Evolutionary conservation across 1,140 invertebrate species (phyloP), one percentile per base, ranked within the genome.

Genomic region (Pseudomyrmex sp.): DNA sequence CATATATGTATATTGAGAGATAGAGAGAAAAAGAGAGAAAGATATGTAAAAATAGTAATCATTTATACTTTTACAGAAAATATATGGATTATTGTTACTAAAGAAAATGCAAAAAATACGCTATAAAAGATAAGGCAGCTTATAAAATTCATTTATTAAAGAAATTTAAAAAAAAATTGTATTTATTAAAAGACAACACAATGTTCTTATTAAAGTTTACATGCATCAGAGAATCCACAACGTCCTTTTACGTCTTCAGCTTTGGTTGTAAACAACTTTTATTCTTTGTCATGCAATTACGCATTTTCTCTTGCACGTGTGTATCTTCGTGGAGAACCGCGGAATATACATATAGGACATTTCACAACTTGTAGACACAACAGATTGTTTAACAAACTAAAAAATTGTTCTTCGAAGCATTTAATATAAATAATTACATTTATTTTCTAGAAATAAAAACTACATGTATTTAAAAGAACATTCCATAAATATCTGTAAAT

Each of bases 141-240:
- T 50, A 7, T 18, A 9, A 18, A 13, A 65, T 63, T 15, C 26
- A 48, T 0, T 76, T 7, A 12, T 48, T 75, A 23, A 59, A 18
- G 18, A 18, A 18, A 18, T 18, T 18, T 18, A 18, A 18, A 50
- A 50, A 15, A 35, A n/a, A 76, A 18, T 8, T 52, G 48, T n/a
- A 13, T 52, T 65, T 76, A 20, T 50, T 52, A 76, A 76, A 65
- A 13, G 2, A 35, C 13, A 75, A 18, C 20, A 10, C 35, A 75
- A 75, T 23, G 12, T 63, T 12, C 65, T 76, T 65, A 76, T 76
- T 76, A 76, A 65, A 76, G 10, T 76, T 63, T 35, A 52, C 63
- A 52, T 35, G 50, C 48, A 9, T 61, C 73, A 2, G 4, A 10
- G 44, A 76, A 23, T 18, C 65, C 12, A 35, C 59, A 15, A 76